A percentile compares a stretch with the other conserved stretches of the same genome.
These are phyloP conservation scores for Schizopygopsis malacanthus DNA, from an alignment of 2,797 vertebrate genomes.

Conservation along the genomic window DNA sequence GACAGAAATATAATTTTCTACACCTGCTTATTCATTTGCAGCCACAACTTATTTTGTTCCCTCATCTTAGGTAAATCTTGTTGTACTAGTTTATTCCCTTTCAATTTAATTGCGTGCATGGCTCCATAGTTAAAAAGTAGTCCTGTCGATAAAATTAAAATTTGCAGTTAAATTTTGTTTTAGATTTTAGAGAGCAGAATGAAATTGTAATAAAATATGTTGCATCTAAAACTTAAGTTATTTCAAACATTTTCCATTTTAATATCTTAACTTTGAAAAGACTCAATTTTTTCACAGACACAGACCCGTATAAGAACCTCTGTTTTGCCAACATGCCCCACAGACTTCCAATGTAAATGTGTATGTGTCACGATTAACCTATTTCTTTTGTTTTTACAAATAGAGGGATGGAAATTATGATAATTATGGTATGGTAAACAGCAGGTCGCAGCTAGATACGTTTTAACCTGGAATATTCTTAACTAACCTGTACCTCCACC, in stretches of 20 bases:
- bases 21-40: not conserved
- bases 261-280: too few species aligned
- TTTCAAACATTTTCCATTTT: not conserved
- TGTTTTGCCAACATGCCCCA: not conserved
- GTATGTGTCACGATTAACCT: not conserved
- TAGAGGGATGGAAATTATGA: not conserved
- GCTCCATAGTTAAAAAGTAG: not conserved
- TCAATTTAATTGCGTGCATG: not conserved
- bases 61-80: not conserved
- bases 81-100: not conserved
- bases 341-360: not conserved
- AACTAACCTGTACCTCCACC: not conserved
- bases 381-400: not conserved
- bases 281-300: not conserved
- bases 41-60: not conserved
- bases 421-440: not conserved
- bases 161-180: not conserved
- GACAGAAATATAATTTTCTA: not conserved
- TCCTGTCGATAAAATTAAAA: not conserved
- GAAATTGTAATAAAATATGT: too few species aligned
- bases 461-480: slow-evolving; percentile 34
- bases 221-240: not conserved
- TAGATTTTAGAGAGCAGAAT: not conserved
- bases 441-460: not conserved
- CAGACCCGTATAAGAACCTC: not conserved